Percentiles rank a stretch among this genome's conserved stretches.
Conservation (phyloP, 2,797 vertebrate species). For the Protosalanx chinensis region DNA sequence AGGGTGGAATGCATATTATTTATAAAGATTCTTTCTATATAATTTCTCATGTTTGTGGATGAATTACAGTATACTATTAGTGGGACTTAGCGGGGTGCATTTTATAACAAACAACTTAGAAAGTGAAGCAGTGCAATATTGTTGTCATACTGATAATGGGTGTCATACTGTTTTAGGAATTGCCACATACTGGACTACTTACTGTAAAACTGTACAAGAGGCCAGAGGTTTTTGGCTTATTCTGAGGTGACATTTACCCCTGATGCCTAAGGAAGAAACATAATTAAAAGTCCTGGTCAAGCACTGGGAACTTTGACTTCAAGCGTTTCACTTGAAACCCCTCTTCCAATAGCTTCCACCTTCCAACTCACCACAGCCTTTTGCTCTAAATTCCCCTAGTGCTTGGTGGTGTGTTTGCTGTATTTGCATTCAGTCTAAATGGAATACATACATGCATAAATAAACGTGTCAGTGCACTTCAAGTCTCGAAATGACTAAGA, state of each 20-base stretch:
- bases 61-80: constrained; percentile 24
- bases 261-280: too few species aligned
- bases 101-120: constrained; percentile 22
- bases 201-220: too few species aligned
- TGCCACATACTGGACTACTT: constrained; percentile 8
- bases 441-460: constrained; percentile 80
- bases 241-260: too few species aligned
- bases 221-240: too few species aligned
- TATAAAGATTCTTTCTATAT: constrained; percentile 39
- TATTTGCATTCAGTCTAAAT: constrained; percentile 94
- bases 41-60: constrained; percentile 41
- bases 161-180: constrained; percentile 62
- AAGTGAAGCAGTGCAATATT: constrained; percentile 36
- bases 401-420: constrained; percentile 94
- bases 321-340: constrained; percentile 44
- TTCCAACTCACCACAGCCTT: constrained; percentile 68
- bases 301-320: constrained; percentile 35
- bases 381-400: constrained; percentile 75
- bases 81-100: constrained; percentile 19
- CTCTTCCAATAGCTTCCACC: constrained; percentile 61
- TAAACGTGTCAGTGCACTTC: constrained; percentile 81
- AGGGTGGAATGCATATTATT: constrained; percentile 41
- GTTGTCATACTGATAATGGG: constrained; percentile 49
- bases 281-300: constrained; percentile 11
- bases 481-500: constrained; percentile 34